A percentile compares a stretch with the other conserved stretches of the same genome.
These are phyloP conservation scores for Spheniscus mendiculus DNA, from an alignment of 2,113 vertebrate species.

Conservation along the genomic window DNA sequence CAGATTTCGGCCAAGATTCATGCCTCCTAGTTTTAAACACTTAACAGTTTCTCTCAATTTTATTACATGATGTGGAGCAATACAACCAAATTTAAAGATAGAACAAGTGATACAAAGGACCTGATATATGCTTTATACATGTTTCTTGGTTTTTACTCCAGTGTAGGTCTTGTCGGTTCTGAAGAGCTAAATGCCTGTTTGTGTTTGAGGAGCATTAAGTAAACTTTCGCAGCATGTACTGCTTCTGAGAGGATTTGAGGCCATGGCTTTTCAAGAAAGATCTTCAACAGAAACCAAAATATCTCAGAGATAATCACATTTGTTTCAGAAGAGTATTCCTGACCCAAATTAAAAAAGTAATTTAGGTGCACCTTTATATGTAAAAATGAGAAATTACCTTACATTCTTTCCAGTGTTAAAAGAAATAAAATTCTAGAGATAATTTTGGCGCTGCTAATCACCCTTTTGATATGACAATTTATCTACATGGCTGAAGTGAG, in stretches of 20 bases:
- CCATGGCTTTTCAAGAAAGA: not conserved
- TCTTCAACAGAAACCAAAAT: not conserved
- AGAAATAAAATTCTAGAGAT: not conserved
- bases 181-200: not conserved
- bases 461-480: not conserved
- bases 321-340: not conserved
- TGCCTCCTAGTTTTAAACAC: not conserved
- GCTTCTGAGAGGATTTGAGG: not conserved
- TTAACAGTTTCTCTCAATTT: not conserved
- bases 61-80: not conserved
- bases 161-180: not conserved
- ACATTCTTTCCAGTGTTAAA: not conserved
- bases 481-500: not conserved
- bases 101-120: not conserved
- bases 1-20: not conserved
- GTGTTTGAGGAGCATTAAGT: not conserved
- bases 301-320: not conserved
- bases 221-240: not conserved
- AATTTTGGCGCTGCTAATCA: not conserved
- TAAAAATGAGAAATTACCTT: not conserved
- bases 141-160: not conserved
- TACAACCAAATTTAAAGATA: not conserved
- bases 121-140: accelerated
- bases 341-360: not conserved
- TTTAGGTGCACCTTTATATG: not conserved